Percentiles rank a stretch among this genome's conserved stretches.
Conservation (phyloP, 1,140 invertebrate species). For the Glossosoma conforme region DNA sequence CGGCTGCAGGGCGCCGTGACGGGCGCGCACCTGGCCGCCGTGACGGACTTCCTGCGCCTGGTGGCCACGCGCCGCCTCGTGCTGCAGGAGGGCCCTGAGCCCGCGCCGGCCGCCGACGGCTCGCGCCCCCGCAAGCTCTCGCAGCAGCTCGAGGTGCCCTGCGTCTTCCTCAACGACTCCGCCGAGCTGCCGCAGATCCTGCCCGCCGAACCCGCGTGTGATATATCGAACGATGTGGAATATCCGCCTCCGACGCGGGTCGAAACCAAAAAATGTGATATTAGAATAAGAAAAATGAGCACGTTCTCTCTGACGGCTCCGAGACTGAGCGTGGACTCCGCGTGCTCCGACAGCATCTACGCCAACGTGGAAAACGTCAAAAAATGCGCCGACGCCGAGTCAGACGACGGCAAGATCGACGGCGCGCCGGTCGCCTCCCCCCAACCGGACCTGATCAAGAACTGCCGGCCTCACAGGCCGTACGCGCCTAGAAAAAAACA, state of each 20-base stretch:
- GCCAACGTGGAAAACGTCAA: constrained; percentile 48
- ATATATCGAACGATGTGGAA: constrained; percentile 37
- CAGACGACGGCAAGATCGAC: constrained; percentile 32
- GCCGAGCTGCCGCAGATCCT: constrained; percentile 36
- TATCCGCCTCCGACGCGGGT: constrained; percentile 37
- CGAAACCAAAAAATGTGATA: constrained; percentile 42
- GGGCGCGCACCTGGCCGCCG: constrained; percentile 56
- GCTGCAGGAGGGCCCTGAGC: constrained; percentile 45
- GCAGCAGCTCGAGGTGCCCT: constrained; percentile 49
- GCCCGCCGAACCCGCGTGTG: constrained; percentile 42
- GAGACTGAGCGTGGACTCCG: constrained; percentile 49
- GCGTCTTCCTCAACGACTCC: constrained; percentile 49
- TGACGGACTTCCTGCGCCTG: constrained; percentile 56
- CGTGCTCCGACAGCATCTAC: constrained; percentile 51
- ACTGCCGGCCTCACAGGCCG: constrained; percentile 37
- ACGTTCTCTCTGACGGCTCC: constrained; percentile 31
- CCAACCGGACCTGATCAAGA: constrained; percentile 27
- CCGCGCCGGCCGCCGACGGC: constrained; percentile 43
- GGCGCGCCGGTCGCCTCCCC: not conserved
- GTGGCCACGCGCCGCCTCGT: constrained; percentile 55
- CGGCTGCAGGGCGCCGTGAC: constrained; percentile 57
- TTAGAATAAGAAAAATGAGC: constrained; percentile 32
- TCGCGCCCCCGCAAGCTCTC: constrained; percentile 46
- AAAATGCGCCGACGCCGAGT: constrained; percentile 46
- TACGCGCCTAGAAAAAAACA: constrained; percentile 46